A percentile compares a stretch with the other conserved stretches of the same genome.
Conservation (phyloP, 1,140 invertebrate species). For the Drosophila watanabei region DNA sequence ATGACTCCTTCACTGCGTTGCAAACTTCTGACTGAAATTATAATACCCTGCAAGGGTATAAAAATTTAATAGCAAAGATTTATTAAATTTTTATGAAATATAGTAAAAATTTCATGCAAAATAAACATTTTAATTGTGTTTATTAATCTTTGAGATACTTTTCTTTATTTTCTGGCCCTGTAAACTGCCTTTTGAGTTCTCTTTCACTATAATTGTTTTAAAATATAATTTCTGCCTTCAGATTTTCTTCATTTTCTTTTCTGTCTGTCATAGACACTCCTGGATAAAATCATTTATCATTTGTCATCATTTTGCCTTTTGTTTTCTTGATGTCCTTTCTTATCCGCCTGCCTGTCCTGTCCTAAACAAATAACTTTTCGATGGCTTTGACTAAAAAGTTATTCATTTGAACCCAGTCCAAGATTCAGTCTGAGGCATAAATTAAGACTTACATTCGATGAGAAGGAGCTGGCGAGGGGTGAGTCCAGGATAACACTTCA, state of each 20-base stretch:
- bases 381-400: constrained; percentile 44
- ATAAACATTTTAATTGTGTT: background rate
- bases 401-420: constrained; percentile 26
- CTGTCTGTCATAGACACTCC: constrained; percentile 43
- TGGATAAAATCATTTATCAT: constrained; percentile 50
- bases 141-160: background rate
- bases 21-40: too few relatives aligned
- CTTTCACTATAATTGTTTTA: constrained; percentile 10
- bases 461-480: background rate
- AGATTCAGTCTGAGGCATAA: constrained; percentile 59
- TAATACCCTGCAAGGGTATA: too few relatives aligned
- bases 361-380: constrained; percentile 60
- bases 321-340: constrained; percentile 31
- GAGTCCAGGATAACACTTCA: constrained; percentile 51
- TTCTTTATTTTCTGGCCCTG: too few relatives aligned
- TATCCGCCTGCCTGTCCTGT: constrained; percentile 17
- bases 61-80: background rate
- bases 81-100: background rate
- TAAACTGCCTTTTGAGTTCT: background rate
- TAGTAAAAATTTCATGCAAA: background rate
- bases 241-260: constrained; percentile 25
- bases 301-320: constrained; percentile 45
- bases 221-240: constrained; percentile 3
- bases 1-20: too few relatives aligned
- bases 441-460: constrained; percentile 79